These are phyloP conservation scores for Acipenser transmontanus DNA, from an alignment of 2,797 vertebrate genomes.

Conservation along the genomic window DNA sequence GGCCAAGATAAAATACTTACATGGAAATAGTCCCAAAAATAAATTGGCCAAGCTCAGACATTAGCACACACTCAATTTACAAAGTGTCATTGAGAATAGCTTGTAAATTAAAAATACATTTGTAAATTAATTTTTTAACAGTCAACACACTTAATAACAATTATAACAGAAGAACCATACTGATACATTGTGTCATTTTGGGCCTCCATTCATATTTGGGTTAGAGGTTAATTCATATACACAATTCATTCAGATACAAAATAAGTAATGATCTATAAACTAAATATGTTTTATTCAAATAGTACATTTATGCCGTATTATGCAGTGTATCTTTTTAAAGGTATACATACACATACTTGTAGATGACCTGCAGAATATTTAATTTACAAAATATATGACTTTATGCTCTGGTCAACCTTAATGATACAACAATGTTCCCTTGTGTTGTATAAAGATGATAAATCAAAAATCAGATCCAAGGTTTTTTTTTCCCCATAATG, in stretches of 20 bases:
- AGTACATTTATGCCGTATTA: background rate
- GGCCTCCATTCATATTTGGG: conserved; percentile 23
- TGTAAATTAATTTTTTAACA: conserved; percentile 19
- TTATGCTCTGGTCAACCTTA: no score
- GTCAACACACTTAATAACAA: conserved; percentile 10
- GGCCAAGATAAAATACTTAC: conserved; percentile 31
- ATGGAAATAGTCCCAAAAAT: conserved; percentile 73
- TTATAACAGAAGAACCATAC: conserved; percentile 28
- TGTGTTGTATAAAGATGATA: no score
- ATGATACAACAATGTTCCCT: no score
- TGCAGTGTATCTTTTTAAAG: background rate
- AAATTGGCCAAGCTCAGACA: conserved; percentile 44
- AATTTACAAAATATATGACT: no score
- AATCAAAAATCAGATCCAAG: no score
- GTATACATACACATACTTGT: background rate
- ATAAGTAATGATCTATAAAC: conserved; percentile 7
- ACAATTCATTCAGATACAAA: conserved; percentile 26
- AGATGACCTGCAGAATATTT: background rate
- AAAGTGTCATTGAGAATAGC: conserved; percentile 65
- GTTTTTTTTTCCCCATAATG: no score
- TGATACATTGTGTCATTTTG: conserved; percentile 38
- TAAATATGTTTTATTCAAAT: background rate
- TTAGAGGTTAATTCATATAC: conserved; percentile 19
- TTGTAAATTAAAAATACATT: conserved; percentile 42
- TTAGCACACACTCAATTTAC: conserved; percentile 73